Conservation (phyloP, 1,140 invertebrate genomes). For the Aphaenogaster rudis region DNA sequence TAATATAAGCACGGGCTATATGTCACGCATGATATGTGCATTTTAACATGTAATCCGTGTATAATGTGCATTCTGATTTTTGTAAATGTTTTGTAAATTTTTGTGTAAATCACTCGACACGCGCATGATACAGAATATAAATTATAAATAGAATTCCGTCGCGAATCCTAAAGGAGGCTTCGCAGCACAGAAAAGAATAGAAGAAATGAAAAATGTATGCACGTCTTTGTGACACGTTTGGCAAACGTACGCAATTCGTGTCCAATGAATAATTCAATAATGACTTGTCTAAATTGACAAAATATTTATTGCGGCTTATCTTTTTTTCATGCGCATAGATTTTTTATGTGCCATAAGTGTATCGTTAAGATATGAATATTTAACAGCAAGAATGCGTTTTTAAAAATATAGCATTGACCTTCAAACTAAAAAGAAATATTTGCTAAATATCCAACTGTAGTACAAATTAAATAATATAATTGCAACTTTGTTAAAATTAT, state of each 20-base stretch:
- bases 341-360: not conserved
- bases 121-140: not conserved
- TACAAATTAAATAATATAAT: not conserved
- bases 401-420: not conserved
- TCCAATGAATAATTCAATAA: not conserved
- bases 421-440: not conserved
- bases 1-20: not conserved
- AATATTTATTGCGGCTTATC: conserved; percentile 21
- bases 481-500: not conserved
- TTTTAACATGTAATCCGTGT: not conserved
- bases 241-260: not conserved
- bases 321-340: not conserved
- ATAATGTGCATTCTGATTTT: no score
- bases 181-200: not conserved
- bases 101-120: not conserved
- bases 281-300: not conserved
- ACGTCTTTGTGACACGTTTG: not conserved
- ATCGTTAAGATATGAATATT: not conserved
- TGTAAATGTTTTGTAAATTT: not conserved
- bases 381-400: not conserved
- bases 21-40: not conserved
- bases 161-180: not conserved
- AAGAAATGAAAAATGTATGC: not conserved
- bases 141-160: not conserved
- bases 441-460: not conserved